Evolutionary conservation across 2,888 invertebrate genomes (phyloP).

Genomic region (Thera britannica): DNA sequence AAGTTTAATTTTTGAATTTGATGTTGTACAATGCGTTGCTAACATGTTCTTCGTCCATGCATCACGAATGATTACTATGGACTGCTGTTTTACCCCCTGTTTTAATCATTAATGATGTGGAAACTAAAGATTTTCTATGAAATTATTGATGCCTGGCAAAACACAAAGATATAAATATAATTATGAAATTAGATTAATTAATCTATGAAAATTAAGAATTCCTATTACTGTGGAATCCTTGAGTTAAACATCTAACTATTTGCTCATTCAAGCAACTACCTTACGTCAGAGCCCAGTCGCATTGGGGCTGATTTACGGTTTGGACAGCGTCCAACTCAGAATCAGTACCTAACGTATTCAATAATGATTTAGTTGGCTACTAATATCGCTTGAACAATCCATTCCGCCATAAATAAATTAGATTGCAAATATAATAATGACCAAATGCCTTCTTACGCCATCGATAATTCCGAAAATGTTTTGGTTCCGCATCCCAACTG

Average conservation of each 20-base stretch:
- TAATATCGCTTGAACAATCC: slow-evolving; percentile 33
- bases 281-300: slow-evolving; percentile 36
- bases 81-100: slow-evolving; percentile 51
- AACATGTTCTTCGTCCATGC: slow-evolving; percentile 65
- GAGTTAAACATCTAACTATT: slow-evolving; percentile 25
- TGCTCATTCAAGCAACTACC: slow-evolving; percentile 34
- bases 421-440: slow-evolving; percentile 15
- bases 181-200: neutral
- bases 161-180: neutral
- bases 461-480: slow-evolving; percentile 32
- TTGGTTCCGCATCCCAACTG: slow-evolving; percentile 47
- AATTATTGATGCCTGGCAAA: neutral
- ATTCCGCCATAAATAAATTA: slow-evolving; percentile 26
- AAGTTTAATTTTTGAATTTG: slow-evolving; percentile 53
- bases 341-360: slow-evolving; percentile 46
- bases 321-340: slow-evolving; percentile 52
- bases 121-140: slow-evolving; percentile 49
- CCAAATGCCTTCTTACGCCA: slow-evolving; percentile 22
- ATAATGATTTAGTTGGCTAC: slow-evolving; percentile 52
- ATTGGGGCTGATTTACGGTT: slow-evolving; percentile 47
- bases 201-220: neutral
- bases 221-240: slow-evolving; percentile 21
- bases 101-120: slow-evolving; percentile 47
- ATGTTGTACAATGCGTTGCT: slow-evolving; percentile 63
- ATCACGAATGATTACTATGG: slow-evolving; percentile 62